phyloP scores from a whole-genome alignment of 2,888 invertebrate species.

The Taenaris catops region DNA sequence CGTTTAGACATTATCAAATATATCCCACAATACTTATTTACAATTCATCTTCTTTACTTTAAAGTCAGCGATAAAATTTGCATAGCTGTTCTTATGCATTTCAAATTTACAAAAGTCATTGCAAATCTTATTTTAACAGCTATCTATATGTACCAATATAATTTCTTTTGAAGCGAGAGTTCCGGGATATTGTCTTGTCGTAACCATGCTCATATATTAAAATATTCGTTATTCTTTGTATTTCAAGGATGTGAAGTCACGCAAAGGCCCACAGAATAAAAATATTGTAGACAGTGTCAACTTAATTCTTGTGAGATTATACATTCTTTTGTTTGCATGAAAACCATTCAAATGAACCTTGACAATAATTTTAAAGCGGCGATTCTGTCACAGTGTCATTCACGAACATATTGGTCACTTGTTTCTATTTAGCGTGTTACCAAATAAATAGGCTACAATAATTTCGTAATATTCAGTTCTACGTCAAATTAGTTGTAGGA shows the following conservation, averaged over 20 bases:
- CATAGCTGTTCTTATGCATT: too few relatives aligned
- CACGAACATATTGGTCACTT: conserved; percentile 38
- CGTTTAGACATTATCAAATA: too few relatives aligned
- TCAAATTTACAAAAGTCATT: too few relatives aligned
- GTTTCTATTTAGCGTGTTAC: conserved; percentile 39
- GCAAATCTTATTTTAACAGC: too few relatives aligned
- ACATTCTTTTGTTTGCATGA: conserved; percentile 64
- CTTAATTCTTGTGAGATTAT: conserved; percentile 36
- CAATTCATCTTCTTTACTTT: too few relatives aligned
- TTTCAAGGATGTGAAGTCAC: conserved; percentile 16
- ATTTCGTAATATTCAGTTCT: conserved; percentile 18
- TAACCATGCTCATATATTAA: conserved; percentile 1
- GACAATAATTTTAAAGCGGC: conserved; percentile 45
- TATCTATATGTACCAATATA: too few relatives aligned
- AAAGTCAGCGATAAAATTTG: too few relatives aligned
- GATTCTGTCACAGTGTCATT: conserved; percentile 49
- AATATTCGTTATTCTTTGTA: conserved; percentile 16
- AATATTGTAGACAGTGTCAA: conserved; percentile 14
- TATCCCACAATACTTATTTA: too few relatives aligned
- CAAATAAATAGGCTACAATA: conserved; percentile 52
- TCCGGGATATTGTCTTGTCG: conserved; percentile 11
- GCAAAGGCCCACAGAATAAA: conserved; percentile 17
- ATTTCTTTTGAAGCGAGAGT: neutral
- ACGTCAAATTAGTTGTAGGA: conserved; percentile 7
- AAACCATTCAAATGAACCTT: conserved; percentile 54